Conservation (phyloP, 2,888 invertebrate species). For the Gnatocerus cornutus region DNA sequence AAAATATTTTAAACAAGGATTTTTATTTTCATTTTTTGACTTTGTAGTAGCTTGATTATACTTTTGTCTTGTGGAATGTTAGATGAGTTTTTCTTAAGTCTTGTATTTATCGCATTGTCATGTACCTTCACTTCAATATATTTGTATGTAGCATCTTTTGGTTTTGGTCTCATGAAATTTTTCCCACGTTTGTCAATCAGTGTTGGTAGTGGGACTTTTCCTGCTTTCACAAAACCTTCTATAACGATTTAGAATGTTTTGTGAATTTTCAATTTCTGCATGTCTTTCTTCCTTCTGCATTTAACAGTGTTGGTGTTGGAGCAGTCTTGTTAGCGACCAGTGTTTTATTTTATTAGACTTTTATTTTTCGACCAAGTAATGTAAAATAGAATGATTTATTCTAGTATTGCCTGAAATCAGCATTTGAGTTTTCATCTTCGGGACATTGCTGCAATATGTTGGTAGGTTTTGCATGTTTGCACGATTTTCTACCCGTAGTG, state of each 20-base stretch:
- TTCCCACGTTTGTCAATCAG: conserved; percentile 19
- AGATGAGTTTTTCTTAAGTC: conserved; percentile 9
- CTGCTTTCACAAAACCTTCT: conserved; percentile 20
- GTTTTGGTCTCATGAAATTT: conserved; percentile 57
- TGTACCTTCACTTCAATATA: conserved; percentile 47
- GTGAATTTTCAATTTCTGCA: conserved; percentile 11
- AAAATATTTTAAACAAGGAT: conserved; percentile 32
- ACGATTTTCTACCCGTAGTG: conserved; percentile 29
- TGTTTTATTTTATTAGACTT: conserved; percentile 10
- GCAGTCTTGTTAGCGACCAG: neutral
- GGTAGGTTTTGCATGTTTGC: conserved; percentile 61
- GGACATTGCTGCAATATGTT: conserved; percentile 56
- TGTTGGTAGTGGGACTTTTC: conserved; percentile 21
- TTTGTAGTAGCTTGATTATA: conserved; percentile 23
- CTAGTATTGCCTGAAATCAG: conserved; percentile 70
- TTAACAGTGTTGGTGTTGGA: conserved; percentile 34
- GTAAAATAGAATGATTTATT: conserved; percentile 61
- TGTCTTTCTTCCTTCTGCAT: conserved; percentile 10
- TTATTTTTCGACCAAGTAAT: conserved; percentile 33
- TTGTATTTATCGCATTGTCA: conserved; percentile 27
- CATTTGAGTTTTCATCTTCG: conserved; percentile 64
- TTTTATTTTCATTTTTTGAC: conserved; percentile 27
- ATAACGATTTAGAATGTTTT: conserved; percentile 16
- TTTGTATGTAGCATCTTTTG: conserved; percentile 58
- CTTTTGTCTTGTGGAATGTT: conserved; percentile 41